These are phyloP conservation scores for Todiramphus chloris DNA, from an alignment of 2,113 vertebrate genomes.

Conservation along the genomic window DNA sequence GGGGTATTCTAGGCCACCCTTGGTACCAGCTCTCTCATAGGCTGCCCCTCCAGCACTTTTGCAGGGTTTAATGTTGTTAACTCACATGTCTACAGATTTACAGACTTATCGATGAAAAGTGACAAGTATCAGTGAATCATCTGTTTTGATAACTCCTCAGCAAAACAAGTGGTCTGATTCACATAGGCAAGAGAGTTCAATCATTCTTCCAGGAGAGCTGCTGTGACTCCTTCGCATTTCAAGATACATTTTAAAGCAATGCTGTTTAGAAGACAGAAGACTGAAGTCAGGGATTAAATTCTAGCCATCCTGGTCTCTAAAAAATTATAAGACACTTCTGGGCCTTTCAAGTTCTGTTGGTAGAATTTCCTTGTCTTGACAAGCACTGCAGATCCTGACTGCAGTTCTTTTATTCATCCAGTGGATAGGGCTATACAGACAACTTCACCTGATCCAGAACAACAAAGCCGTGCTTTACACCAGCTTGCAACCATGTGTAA, in stretches of 20 bases:
- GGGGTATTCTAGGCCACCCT: neutral
- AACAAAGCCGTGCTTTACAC: neutral
- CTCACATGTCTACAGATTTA: neutral
- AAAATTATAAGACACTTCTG: neutral
- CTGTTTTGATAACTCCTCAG: neutral
- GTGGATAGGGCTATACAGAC: neutral
- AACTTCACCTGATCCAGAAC: neutral
- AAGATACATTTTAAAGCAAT: neutral
- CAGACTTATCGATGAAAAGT: neutral
- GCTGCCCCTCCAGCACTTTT: fast-evolving
- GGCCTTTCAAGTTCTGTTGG: neutral
- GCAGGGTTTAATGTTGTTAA: neutral
- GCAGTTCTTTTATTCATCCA: neutral
- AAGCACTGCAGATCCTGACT: neutral
- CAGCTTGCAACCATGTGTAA: neutral
- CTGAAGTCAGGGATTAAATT: neutral
- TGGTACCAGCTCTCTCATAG: neutral
- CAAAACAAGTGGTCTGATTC: neutral
- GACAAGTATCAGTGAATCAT: neutral
- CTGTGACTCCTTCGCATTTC: neutral
- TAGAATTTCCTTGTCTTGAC: neutral
- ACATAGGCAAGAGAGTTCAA: neutral
- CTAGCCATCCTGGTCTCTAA: neutral
- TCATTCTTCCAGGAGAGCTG: neutral
- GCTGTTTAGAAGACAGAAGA: neutral